Conservation (phyloP, 2,113 vertebrate species). For the Geococcyx californianus region DNA sequence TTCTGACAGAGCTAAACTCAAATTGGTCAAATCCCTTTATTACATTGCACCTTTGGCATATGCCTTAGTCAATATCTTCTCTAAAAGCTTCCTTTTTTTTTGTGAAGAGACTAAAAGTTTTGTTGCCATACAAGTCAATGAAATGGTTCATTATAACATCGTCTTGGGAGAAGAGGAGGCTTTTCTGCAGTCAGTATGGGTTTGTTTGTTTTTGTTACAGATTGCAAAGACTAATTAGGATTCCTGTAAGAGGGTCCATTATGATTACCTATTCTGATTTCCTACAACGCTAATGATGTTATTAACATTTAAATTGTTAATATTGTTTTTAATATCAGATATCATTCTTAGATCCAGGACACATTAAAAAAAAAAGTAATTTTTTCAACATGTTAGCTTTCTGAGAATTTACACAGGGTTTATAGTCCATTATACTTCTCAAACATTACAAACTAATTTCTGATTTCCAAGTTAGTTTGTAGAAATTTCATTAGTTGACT, state of each 20-base stretch:
- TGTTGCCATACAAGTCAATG: neutral
- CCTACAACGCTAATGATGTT: neutral
- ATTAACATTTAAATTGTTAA: conserved; percentile 18
- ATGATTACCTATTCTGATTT: neutral
- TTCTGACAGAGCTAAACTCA: neutral
- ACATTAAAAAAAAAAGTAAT: neutral
- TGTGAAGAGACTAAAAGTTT: conserved; percentile 14
- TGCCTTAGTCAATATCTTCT: neutral
- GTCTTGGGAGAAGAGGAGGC: neutral
- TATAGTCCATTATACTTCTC: neutral
- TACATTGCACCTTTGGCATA: neutral
- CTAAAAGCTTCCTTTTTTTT: conserved; percentile 30
- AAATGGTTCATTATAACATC: neutral
- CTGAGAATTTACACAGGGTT: neutral
- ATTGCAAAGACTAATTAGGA: conserved; percentile 30
- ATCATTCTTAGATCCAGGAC: neutral
- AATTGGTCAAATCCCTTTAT: conserved; percentile 1
- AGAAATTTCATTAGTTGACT: neutral
- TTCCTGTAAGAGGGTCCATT: conserved; percentile 28
- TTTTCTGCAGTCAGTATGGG: neutral
- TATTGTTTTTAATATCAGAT: neutral
- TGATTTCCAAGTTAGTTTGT: neutral
- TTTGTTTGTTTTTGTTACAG: conserved; percentile 20
- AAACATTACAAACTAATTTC: neutral
- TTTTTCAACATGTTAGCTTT: neutral